A percentile compares a stretch with the other conserved stretches of the same genome.
phyloP scores from a whole-genome alignment of 2,113 vertebrate species.

The Zingel zingel region DNA sequence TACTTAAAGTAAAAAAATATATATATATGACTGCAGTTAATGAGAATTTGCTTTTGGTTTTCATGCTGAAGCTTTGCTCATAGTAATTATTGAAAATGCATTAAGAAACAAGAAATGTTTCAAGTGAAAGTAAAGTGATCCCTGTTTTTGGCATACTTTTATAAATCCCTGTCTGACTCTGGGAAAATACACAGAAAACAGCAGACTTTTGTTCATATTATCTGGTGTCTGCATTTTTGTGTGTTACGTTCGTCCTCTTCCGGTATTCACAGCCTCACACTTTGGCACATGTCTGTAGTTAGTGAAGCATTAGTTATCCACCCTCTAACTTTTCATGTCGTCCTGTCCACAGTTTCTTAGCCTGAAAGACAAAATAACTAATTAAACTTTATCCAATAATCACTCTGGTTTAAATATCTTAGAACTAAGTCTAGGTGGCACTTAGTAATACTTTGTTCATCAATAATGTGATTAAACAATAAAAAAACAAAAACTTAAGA shows the following conservation, averaged over 20 bases:
- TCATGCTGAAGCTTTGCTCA: not conserved
- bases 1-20: not conserved
- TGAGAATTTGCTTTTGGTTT: not conserved
- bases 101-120: not conserved
- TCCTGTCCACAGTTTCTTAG: not conserved
- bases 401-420: slow-evolving; percentile 19
- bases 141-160: not conserved
- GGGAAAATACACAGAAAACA: not conserved
- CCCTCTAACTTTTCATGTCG: not conserved
- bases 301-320: not conserved
- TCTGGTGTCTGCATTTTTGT: not conserved
- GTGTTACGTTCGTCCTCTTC: not conserved
- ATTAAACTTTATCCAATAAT: not conserved
- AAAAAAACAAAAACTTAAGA: not conserved
- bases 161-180: not conserved
- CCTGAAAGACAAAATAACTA: not conserved
- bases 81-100: slow-evolving; percentile 4
- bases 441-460: slow-evolving; percentile 2
- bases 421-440: not conserved
- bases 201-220: not conserved
- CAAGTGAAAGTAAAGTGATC: not conserved
- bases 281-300: not conserved
- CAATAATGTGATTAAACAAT: slow-evolving; percentile 33
- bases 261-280: not conserved
- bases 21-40: not conserved